Conservation (phyloP, 2,888 invertebrate species). For the Drosophila anomelani region DNA sequence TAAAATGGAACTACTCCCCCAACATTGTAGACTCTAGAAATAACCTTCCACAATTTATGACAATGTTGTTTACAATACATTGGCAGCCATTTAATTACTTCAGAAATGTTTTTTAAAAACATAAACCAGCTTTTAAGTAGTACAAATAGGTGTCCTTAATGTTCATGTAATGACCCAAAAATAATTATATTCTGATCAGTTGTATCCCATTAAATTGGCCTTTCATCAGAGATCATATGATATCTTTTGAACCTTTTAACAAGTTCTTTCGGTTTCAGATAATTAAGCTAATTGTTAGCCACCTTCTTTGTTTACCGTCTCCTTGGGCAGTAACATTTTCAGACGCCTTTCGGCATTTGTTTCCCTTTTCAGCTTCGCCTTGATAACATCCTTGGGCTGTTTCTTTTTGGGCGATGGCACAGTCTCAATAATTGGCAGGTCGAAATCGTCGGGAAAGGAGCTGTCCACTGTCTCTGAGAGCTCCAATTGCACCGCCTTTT, state of each 20-base stretch:
- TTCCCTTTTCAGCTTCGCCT: not conserved
- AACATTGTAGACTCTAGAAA: constrained; percentile 32
- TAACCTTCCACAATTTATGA: constrained; percentile 37
- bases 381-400: constrained; percentile 2
- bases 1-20: constrained; percentile 17
- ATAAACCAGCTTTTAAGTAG: not conserved
- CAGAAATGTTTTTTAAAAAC: not conserved
- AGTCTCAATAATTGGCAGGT: constrained; percentile 63
- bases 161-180: not conserved
- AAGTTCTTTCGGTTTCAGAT: not conserved
- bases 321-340: constrained; percentile 60
- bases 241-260: not conserved
- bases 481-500: constrained; percentile 82
- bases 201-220: not conserved
- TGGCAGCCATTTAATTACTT: not conserved
- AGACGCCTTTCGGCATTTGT: constrained; percentile 35
- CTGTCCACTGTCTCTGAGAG: constrained; percentile 82
- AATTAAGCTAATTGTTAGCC: no score
- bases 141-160: not conserved
- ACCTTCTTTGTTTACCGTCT: constrained; percentile 9
- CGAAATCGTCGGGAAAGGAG: constrained; percentile 80
- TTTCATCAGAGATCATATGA: not conserved
- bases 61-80: constrained; percentile 4
- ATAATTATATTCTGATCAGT: not conserved
- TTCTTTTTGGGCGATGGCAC: constrained; percentile 20